phyloP scores from a whole-genome alignment of 2,797 vertebrate genomes.

The Apodemus agrarius region DNA sequence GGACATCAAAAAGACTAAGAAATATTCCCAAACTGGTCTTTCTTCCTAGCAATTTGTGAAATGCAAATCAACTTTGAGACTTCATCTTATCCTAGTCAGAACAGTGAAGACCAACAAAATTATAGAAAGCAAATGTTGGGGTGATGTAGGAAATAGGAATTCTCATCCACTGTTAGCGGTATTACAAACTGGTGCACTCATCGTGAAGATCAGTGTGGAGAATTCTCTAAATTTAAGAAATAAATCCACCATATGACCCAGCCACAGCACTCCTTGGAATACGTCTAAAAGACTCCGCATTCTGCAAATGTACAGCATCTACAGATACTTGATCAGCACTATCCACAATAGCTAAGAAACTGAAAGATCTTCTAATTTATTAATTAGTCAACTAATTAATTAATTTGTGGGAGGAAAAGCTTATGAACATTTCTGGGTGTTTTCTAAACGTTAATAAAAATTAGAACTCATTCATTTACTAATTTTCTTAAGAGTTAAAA shows the following conservation, averaged over 20 bases:
- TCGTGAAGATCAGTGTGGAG: not conserved
- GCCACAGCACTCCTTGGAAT: not conserved
- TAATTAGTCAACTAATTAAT: not conserved
- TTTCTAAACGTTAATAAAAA: constrained; percentile 54
- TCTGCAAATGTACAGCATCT: too few relatives aligned
- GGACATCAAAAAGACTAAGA: not conserved
- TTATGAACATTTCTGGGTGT: constrained; percentile 74
- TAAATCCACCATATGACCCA: not conserved
- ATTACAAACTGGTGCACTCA: not conserved
- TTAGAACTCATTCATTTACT: constrained; percentile 27
- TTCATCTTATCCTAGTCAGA: not conserved
- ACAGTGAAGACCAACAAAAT: not conserved
- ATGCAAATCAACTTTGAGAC: not conserved
- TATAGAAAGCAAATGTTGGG: too few relatives aligned
- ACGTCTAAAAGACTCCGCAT: too few relatives aligned
- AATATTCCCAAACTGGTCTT: not conserved
- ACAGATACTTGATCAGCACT: not conserved
- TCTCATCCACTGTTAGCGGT: not conserved
- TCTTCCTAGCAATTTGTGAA: not conserved
- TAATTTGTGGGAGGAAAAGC: constrained; percentile 76
- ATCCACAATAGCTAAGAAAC: not conserved
- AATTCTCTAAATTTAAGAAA: not conserved
- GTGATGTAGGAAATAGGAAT: not conserved
- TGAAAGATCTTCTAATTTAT: not conserved
- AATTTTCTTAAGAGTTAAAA: constrained; percentile 49